Evolutionary conservation across 2,888 invertebrate species (phyloP), one percentile per base, ranked within the genome.

Genomic region (Lithophane ornitopus): DNA sequence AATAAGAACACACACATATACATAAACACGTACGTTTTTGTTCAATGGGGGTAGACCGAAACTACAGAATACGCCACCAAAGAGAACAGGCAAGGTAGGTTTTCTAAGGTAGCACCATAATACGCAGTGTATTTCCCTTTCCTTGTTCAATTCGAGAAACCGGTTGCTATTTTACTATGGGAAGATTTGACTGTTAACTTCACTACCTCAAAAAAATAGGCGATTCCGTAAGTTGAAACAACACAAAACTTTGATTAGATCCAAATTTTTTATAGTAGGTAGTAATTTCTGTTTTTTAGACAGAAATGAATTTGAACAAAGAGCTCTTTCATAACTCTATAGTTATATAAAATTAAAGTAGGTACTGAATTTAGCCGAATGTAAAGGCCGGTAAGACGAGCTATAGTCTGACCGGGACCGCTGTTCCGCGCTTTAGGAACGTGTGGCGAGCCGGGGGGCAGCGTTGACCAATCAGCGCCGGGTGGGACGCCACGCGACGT

Each of bases 301-400:
- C 2, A 12, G 4, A 19, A 19, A 34, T 0, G 0, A 44, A 46
- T 46, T 26, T 16, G 3, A 66, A 7, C 14, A 22, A 22, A 39
- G 26, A 16, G 1, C 14, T 22, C 4, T 26, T 39, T 52, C 4
- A 22, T 1, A 26, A n/a, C 11, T 0, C 52, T 54, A n/a, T n/a
- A 34, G 41, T 28, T 46, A 63, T 26, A 39, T 1, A 28, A 7
- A 54, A 63, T 12, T 6, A 26, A 9, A 49, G 19, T 34, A 34
- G 34, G 34, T 44, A 62, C 67, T 68, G 75, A 70, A 76, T 80
- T 80, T 62, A 70, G 62, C 67, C 3, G 9, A 44, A 62, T 70
- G 56, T 62, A 66, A 80, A 61, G 34, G 26, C 49, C 44, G 19
- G 12, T 41, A 8, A 59, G 49, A 62, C 69, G 22, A 58, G 59